A percentile compares a stretch with the other conserved stretches of the same genome.
These are phyloP conservation scores for Eptesicus fuscus DNA, from an alignment of 2,113 vertebrate species.

Conservation along the genomic window DNA sequence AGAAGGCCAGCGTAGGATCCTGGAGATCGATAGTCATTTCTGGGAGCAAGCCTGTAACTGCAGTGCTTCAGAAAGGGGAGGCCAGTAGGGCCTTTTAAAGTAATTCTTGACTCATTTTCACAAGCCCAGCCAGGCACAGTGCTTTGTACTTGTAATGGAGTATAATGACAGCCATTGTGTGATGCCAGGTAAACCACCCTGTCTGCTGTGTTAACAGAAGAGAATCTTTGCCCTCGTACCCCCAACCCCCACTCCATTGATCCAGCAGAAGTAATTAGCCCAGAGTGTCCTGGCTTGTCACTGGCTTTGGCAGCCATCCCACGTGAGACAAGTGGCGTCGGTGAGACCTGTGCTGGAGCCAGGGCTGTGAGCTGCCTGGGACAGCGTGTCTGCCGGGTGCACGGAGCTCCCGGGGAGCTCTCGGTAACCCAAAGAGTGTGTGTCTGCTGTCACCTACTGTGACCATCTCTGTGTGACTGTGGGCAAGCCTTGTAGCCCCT, in stretches of 20 bases:
- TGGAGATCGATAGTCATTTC: neutral
- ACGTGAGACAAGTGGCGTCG: neutral
- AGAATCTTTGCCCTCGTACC: neutral
- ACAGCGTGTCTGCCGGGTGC: rapidly evolving
- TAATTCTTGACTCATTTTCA: constrained; percentile 42
- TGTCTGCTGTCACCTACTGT: neutral
- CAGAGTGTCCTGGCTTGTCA: neutral
- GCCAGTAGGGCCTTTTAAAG: constrained; percentile 20
- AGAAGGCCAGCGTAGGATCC: rapidly evolving
- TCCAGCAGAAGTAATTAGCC: neutral
- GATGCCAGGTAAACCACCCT: neutral
- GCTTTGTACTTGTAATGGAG: constrained; percentile 25
- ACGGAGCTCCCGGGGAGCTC: rapidly evolving
- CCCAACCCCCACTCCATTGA: no score
- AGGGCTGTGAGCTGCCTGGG: neutral
- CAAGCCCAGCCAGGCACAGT: neutral
- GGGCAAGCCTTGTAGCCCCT: no score
- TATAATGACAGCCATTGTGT: neutral
- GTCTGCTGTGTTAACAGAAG: neutral
- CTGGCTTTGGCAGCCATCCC: neutral
- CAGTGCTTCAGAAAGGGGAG: neutral
- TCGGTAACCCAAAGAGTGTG: neutral
- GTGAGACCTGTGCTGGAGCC: neutral
- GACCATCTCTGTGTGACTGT: neutral
- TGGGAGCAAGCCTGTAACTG: neutral